Conservation (phyloP, 2,888 invertebrate species). For the Parnassius glacialis region DNA sequence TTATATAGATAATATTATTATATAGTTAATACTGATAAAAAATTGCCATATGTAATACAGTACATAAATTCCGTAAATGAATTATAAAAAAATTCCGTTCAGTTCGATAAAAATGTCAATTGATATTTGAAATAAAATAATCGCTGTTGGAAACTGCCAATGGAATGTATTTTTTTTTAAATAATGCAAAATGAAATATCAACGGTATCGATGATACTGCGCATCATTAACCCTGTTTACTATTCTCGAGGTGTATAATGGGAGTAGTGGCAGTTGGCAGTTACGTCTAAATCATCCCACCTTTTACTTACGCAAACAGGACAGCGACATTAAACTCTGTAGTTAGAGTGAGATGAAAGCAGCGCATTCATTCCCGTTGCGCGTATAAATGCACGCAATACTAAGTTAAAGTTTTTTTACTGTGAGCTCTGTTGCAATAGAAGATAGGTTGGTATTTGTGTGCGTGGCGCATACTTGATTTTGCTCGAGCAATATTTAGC, state of each 20-base stretch:
- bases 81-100: too few species aligned
- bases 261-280: slow-evolving; percentile 79
- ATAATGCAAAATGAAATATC: not conserved
- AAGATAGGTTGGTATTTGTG: slow-evolving; percentile 36
- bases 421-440: slow-evolving; percentile 25
- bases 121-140: too few species aligned
- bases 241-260: slow-evolving; percentile 70
- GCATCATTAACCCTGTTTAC: slow-evolving; percentile 58
- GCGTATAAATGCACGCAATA: slow-evolving; percentile 58
- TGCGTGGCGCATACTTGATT: slow-evolving; percentile 34
- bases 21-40: too few species aligned
- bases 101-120: too few species aligned
- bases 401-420: not conserved
- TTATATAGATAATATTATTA: too few species aligned
- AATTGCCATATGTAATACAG: too few species aligned
- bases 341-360: slow-evolving; percentile 44
- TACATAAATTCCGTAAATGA: too few species aligned
- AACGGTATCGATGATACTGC: not conserved
- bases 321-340: slow-evolving; percentile 28
- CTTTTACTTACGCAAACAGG: slow-evolving; percentile 69
- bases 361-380: slow-evolving; percentile 62
- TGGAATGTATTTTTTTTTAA: too few species aligned
- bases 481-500: slow-evolving; percentile 70
- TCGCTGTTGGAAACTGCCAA: too few species aligned
- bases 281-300: slow-evolving; percentile 78